Base-by-base conservation (phyloP, 2,797 vertebrate species). In the Phrynocephalus forsythii region DNA sequence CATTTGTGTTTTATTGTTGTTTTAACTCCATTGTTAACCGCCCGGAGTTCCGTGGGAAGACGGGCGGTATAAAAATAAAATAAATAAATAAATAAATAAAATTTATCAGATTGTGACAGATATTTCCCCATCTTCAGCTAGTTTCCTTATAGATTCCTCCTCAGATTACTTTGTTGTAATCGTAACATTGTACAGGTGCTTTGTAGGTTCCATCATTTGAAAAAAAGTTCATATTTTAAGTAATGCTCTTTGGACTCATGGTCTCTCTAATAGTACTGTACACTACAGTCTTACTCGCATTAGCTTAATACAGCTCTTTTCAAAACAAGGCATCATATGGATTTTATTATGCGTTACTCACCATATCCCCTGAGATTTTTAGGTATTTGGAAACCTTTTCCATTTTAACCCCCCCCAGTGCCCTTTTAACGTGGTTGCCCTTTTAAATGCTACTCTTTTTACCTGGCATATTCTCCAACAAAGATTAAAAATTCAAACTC, bases 381-480 rank as follows among this genome's bases (percentile, higher is more conserved):
- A 67, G 6, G 16, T 84, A 84, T 80, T 79, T 30, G 68, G 20
- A 76, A 86, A 52, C 76, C 67, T 75, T 60, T 83, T 68, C 30
- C 18, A 71, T 8, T 79, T 79, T 24, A 6, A 7, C 33, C 20
- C 33, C 10, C 11, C 68, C 48, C 24, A 56, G 24, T 84, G 18
- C 7, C 81, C 13, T 75, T 84, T 89, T 80, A 84, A 80, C 67
- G 48, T 7, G 24, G 56, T 73, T 88, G 77, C 66, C 88, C 80
- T 82, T 86, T 56, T 73, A 83, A 79, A 68, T 66, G 60, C 79
- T 79, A 78, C 24, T 66, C 28, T 79, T 66, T 38, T 66, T 86
- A 13, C 68, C n/a, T 79, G 56, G 9, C 48, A 83, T 80, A 56
- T 80, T 20, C 82, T 68, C n/a, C 44, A 38, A 33, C 60, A 75